These are phyloP conservation scores for Halcyon senegalensis DNA, from an alignment of 2,113 vertebrate genomes.

Conservation along the genomic window DNA sequence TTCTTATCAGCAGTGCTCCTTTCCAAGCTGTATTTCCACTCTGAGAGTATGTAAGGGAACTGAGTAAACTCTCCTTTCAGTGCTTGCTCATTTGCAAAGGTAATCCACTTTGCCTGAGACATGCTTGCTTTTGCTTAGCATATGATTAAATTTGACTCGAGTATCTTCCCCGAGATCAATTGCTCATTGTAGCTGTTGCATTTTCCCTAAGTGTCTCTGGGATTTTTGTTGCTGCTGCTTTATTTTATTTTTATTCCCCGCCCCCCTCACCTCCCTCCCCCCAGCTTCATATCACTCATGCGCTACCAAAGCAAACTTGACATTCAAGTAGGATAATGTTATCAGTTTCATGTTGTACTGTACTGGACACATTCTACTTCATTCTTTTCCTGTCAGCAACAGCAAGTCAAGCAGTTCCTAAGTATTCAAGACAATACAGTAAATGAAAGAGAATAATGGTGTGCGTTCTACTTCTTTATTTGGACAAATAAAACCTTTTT, in stretches of 20 bases:
- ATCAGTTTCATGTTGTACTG: slow-evolving; percentile 44
- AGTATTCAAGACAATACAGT: background rate
- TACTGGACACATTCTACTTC: background rate
- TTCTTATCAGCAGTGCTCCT: background rate
- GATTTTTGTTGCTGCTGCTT: background rate
- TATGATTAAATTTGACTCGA: slow-evolving; percentile 3
- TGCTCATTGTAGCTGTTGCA: background rate
- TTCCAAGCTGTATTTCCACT: background rate
- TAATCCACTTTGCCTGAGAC: slow-evolving; percentile 29
- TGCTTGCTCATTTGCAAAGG: slow-evolving; percentile 15
- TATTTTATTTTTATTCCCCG: no score
- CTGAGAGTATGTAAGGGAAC: background rate
- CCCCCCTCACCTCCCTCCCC: background rate
- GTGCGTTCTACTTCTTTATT: background rate
- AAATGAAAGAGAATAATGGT: background rate
- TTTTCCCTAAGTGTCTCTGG: background rate
- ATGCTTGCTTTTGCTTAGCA: slow-evolving; percentile 20
- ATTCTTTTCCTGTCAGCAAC: slow-evolving; percentile 12
- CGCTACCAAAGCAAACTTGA: slow-evolving; percentile 27
- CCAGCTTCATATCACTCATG: background rate
- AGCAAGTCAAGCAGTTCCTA: background rate
- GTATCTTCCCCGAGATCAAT: background rate
- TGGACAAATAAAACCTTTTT: background rate
- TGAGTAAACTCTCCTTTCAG: background rate
- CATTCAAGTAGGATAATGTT: slow-evolving; percentile 38